Conservation (phyloP, 2,888 invertebrate genomes). For the Deladenus siricidicola region DNA sequence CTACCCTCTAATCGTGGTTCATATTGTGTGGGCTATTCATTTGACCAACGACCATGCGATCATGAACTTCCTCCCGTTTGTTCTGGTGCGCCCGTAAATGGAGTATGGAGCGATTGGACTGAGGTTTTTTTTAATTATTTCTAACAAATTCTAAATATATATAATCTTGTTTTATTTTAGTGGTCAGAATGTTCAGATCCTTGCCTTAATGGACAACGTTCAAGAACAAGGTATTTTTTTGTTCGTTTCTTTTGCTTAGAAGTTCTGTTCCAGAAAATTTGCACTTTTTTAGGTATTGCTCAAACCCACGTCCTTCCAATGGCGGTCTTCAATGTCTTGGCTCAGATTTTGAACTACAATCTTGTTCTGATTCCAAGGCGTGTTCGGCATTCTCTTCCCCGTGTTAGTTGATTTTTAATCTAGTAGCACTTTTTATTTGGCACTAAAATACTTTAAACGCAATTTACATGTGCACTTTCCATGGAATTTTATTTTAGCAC, state of each 20-base stretch:
- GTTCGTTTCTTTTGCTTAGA: too few species aligned
- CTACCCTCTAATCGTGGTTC: conserved; percentile 49
- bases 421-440: too few species aligned
- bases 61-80: conserved; percentile 15
- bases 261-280: too few species aligned
- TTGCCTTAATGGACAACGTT: conserved; percentile 44
- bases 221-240: conserved; percentile 44
- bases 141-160: background rate
- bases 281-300: conserved; percentile 37
- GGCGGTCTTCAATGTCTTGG: conserved; percentile 48
- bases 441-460: conserved; percentile 10
- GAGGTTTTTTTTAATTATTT: background rate
- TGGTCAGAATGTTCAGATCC: conserved; percentile 49
- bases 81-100: conserved; percentile 34
- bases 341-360: conserved; percentile 49
- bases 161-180: too few species aligned
- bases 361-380: conserved; percentile 35
- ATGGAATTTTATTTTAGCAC: background rate
- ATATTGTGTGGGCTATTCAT: conserved; percentile 52
- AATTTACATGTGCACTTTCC: conserved; percentile 12
- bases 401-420: conserved; percentile 9
- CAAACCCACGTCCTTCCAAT: conserved; percentile 45
- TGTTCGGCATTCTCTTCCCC: conserved; percentile 21
- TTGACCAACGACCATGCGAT: conserved; percentile 47
- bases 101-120: conserved; percentile 50